phyloP scores from a whole-genome alignment of 23 tunicate genomes.

The Diplosoma virens region DNA sequence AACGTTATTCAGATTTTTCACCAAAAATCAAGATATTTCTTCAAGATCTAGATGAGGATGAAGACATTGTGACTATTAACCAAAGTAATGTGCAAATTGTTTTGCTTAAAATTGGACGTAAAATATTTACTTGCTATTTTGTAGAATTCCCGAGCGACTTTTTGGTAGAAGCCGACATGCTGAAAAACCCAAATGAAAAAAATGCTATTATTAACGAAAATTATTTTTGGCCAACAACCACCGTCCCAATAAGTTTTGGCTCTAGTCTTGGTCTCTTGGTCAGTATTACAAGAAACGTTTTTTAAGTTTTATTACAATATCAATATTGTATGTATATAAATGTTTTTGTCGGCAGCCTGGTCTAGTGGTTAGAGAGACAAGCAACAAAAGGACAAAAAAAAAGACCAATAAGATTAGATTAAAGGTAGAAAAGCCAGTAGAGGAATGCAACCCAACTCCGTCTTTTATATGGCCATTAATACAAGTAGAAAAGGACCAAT shows the following conservation, averaged over 20 bases:
- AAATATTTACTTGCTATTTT: neutral
- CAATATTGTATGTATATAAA: no score
- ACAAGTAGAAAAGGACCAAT: no score
- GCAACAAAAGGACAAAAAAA: no score
- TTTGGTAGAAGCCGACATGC: conserved; percentile 58
- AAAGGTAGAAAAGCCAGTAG: no score
- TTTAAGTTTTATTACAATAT: no score
- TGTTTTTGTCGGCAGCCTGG: no score
- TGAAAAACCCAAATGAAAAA: neutral
- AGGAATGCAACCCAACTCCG: no score
- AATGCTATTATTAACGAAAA: conserved; percentile 46
- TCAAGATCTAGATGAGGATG: neutral
- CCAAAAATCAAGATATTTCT: no score
- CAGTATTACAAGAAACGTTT: conserved; percentile 1
- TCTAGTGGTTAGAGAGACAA: no score
- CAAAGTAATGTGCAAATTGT: neutral
- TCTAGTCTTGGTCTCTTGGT: conserved; percentile 27
- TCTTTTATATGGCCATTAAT: no score
- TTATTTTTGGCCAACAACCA: conserved; percentile 50
- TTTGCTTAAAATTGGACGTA: neutral
- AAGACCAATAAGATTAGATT: no score
- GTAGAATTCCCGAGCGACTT: neutral
- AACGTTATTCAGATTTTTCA: no score
- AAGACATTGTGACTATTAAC: neutral
- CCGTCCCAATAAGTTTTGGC: conserved; percentile 41